phyloP scores from a whole-genome alignment of 2,888 invertebrate genomes.

The Nephrocerus scutellatus region DNA sequence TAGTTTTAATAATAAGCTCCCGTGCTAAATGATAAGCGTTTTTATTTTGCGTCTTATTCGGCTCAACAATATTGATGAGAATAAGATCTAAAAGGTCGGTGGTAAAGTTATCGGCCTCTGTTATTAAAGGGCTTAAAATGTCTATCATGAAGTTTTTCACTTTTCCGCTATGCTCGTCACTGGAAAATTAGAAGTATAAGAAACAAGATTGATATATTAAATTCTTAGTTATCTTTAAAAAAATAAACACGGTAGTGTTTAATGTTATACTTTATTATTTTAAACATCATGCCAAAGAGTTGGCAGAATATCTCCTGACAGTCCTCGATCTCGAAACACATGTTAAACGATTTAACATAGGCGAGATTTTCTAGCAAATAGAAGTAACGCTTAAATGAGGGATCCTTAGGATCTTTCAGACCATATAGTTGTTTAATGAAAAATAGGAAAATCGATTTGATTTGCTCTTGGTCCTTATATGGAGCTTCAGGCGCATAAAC shows the following conservation, averaged over 20 bases:
- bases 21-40: slow-evolving; percentile 86
- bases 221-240: slow-evolving; percentile 2
- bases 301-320: slow-evolving; percentile 94
- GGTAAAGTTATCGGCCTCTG: slow-evolving; percentile 91
- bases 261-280: slow-evolving; percentile 77
- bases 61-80: slow-evolving; percentile 89
- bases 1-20: slow-evolving; percentile 85
- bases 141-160: slow-evolving; percentile 97
- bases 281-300: slow-evolving; percentile 88
- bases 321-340: slow-evolving; percentile 96
- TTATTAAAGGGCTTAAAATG: slow-evolving; percentile 87
- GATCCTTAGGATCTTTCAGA: slow-evolving; percentile 91
- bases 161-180: slow-evolving; percentile 91
- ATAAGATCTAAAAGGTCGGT: slow-evolving; percentile 91
- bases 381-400: slow-evolving; percentile 95
- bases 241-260: slow-evolving; percentile 1
- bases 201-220: slow-evolving; percentile 4
- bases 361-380: slow-evolving; percentile 94
- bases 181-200: slow-evolving; percentile 38
- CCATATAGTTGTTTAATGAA: slow-evolving; percentile 89
- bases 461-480: slow-evolving; percentile 91
- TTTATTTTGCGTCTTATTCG: slow-evolving; percentile 80
- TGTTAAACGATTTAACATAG: slow-evolving; percentile 96
- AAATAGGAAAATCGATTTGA: slow-evolving; percentile 86
- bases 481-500: slow-evolving; percentile 98